phyloP scores from a whole-genome alignment of 2,888 invertebrate species.

The Deilephila elpenor region DNA sequence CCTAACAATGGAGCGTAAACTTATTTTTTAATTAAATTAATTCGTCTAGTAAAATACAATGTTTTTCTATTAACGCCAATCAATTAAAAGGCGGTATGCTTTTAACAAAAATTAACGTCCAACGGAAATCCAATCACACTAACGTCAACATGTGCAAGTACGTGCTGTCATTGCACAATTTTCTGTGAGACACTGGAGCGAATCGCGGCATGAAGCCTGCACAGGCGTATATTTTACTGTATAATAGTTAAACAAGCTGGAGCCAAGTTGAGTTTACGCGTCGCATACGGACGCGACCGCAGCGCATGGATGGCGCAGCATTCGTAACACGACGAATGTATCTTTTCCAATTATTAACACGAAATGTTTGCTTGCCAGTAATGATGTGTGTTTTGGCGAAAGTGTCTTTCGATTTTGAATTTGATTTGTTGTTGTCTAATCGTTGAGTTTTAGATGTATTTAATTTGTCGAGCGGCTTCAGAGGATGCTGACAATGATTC shows the following conservation, averaged over 20 bases:
- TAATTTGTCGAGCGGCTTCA: background rate
- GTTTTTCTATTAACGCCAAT: too few species aligned
- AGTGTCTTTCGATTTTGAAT: background rate
- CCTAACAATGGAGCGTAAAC: too few species aligned
- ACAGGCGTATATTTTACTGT: constrained; percentile 21
- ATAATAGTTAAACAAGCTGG: constrained; percentile 24
- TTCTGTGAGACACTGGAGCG: constrained; percentile 13
- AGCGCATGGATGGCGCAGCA: background rate
- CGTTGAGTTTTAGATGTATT: background rate
- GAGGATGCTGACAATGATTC: too few species aligned
- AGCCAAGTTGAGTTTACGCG: constrained; percentile 12
- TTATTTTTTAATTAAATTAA: too few species aligned
- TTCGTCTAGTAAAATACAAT: too few species aligned
- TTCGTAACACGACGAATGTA: constrained; percentile 8
- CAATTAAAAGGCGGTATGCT: too few species aligned
- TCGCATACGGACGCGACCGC: constrained; percentile 22
- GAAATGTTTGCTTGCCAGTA: constrained; percentile 13
- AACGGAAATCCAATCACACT: background rate
- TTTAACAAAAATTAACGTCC: background rate
- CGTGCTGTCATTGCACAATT: constrained; percentile 2
- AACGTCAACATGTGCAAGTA: background rate
- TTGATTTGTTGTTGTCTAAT: background rate
- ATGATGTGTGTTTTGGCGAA: background rate
- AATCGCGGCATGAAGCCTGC: constrained; percentile 2
- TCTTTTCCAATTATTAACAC: constrained; percentile 26